These are phyloP conservation scores for Jacana jacana DNA, from an alignment of 2,113 vertebrate genomes.

Conservation along the genomic window DNA sequence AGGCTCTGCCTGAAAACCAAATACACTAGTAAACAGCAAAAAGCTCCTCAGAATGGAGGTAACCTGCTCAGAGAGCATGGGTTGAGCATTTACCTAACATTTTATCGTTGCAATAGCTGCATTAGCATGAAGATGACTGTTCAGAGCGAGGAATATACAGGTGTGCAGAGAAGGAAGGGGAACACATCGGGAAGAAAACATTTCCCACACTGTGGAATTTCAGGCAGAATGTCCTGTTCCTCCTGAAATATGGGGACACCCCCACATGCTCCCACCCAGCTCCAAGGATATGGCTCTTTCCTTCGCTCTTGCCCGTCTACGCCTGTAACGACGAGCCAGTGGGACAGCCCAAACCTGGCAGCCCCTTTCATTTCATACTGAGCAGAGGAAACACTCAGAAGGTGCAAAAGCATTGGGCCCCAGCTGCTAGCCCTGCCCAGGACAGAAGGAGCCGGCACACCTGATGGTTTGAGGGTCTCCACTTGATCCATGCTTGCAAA, in stretches of 20 bases:
- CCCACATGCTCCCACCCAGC: background rate
- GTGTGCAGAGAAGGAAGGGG: background rate
- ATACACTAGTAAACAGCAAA: background rate
- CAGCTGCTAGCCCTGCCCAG: fast-evolving
- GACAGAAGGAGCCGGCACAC: background rate
- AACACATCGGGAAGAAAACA: background rate
- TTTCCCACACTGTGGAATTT: background rate
- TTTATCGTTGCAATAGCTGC: background rate
- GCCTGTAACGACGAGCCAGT: fast-evolving
- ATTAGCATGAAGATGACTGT: background rate
- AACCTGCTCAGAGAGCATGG: background rate
- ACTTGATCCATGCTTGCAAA: background rate
- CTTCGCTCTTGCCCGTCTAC: background rate
- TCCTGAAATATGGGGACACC: background rate
- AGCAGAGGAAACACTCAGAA: background rate
- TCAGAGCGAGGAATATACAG: background rate
- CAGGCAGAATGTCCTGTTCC: background rate
- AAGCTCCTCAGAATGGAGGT: background rate
- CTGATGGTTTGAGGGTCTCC: background rate
- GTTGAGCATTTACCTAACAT: background rate
- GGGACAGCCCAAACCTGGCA: background rate
- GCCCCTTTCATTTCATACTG: background rate
- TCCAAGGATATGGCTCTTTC: background rate
- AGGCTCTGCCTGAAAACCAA: background rate
- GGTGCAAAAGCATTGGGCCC: background rate